phyloP scores from a whole-genome alignment of 2,113 vertebrate species.

The Podilymbus podiceps region DNA sequence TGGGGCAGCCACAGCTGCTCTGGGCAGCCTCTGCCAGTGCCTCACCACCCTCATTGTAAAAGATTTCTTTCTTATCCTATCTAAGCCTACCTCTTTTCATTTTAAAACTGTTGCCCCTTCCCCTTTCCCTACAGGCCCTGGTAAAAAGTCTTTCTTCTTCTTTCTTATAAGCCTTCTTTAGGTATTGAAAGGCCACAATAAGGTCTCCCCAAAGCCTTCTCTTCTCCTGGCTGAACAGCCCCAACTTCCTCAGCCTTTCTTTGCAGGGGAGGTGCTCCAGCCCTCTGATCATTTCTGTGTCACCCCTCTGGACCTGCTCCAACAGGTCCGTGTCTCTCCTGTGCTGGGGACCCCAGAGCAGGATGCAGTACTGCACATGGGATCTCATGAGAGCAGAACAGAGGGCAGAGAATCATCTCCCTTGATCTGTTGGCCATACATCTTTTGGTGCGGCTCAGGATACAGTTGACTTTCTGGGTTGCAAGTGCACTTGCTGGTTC shows the following conservation, averaged over 20 bases:
- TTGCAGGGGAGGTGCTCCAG: fast-evolving
- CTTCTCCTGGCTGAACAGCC: not conserved
- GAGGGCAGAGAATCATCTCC: not conserved
- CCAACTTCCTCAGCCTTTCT: not conserved
- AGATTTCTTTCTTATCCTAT: not conserved
- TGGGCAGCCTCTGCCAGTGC: not conserved
- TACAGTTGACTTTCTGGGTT: fast-evolving
- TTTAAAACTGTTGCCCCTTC: not conserved
- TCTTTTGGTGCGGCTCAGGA: not conserved
- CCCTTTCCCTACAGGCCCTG: not conserved
- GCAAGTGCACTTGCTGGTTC: fast-evolving
- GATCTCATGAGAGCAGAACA: fast-evolving
- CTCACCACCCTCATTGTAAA: not conserved
- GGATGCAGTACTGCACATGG: not conserved
- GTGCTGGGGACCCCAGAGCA: not conserved
- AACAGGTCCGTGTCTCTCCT: not conserved
- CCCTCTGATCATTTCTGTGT: not conserved
- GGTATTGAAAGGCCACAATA: not conserved
- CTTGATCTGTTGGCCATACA: fast-evolving
- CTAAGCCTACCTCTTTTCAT: not conserved
- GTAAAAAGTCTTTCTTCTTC: not conserved
- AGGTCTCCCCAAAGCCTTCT: not conserved
- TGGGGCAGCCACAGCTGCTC: not conserved
- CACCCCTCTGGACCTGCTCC: not conserved
- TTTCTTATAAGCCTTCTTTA: not conserved